These are phyloP conservation scores for Enteromius paludinosus DNA, from an alignment of 2,797 vertebrate species.

Conservation along the genomic window DNA sequence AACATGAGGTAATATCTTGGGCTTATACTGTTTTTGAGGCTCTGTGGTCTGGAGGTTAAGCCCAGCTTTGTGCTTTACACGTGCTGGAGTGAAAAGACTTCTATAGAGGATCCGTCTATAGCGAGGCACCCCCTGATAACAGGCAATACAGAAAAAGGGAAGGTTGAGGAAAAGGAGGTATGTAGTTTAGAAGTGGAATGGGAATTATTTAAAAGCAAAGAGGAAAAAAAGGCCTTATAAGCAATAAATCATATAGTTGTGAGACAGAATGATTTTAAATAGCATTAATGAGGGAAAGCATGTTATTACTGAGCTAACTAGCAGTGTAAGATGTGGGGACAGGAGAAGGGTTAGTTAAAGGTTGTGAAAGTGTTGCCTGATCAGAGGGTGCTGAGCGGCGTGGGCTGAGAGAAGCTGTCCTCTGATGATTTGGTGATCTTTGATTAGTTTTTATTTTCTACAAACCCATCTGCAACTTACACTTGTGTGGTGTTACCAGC, in stretches of 20 bases:
- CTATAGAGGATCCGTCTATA: conserved; percentile 85
- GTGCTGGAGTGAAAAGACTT: conserved; percentile 84
- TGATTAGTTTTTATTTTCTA: background rate
- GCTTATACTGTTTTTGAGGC: conserved; percentile 14
- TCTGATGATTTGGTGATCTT: conserved; percentile 78
- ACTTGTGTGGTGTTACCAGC: conserved; percentile 94
- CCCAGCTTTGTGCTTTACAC: conserved; percentile 38
- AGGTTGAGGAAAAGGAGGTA: background rate
- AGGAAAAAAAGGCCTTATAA: background rate
- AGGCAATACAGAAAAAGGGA: conserved; percentile 54
- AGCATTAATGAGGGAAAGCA: background rate
- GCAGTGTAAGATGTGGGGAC: background rate
- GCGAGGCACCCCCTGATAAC: conserved; percentile 78
- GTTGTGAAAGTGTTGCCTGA: conserved; percentile 61
- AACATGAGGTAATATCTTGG: background rate
- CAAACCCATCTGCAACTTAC: conserved; percentile 78
- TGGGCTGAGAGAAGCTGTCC: conserved; percentile 77
- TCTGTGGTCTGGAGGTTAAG: conserved; percentile 32
- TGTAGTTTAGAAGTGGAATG: background rate
- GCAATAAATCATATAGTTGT: background rate
- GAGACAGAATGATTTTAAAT: background rate
- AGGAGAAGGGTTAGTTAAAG: background rate
- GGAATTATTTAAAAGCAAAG: no score
- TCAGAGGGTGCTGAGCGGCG: conserved; percentile 80
- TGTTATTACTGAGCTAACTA: background rate